Base-by-base conservation (phyloP, 2,797 vertebrate species). In the Jordanella pulchra region DNA sequence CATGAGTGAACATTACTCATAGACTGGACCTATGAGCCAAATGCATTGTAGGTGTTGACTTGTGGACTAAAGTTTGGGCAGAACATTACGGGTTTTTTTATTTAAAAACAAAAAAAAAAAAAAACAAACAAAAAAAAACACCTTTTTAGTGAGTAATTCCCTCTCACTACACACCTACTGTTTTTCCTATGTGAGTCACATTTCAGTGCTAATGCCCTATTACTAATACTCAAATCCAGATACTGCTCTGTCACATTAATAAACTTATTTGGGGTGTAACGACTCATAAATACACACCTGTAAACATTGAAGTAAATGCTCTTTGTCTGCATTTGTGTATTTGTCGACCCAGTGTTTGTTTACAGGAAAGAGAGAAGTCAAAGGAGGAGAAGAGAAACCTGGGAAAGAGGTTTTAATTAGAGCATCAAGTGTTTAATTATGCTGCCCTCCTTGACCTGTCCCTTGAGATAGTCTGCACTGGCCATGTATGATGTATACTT, bases 401-500 rank as follows among this genome's bases (percentile, higher is more conserved):
- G 72, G 80, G 78, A 85, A 79, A 79, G 71, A 53, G 68, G 83
- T 87, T 88, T 84, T 92, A 92, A 92, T 89, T 79, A 66, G 84
- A 78, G 81, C 74, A 78, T 90, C 85, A 84, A 86, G 89, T 84
- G 80, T 53, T 75, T 77, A 80, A 71, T 89, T 81, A 82, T 77
- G 45, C 58, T 56, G 53, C 32, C 39, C 58, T 80, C 56, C 48
- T 78, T 69, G 65, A 72, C 73, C 72, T 63, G 53, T 65, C 32
- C 65, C 69, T 70, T 63, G 67, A 48, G 50, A 47, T 45, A 32
- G 39, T 9, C 61, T 65, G 53, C 71, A 58, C 72, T 71, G 55
- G 51, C 15, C 35, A 7, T 23, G 27, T 21, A 7, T 17, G 21
- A 63, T 21, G 4, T 4, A 35, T 32, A 45, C n/a, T 21, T 68